phyloP scores from a whole-genome alignment of 2,888 invertebrate species.

The Gymnosoma rotundatum region DNA sequence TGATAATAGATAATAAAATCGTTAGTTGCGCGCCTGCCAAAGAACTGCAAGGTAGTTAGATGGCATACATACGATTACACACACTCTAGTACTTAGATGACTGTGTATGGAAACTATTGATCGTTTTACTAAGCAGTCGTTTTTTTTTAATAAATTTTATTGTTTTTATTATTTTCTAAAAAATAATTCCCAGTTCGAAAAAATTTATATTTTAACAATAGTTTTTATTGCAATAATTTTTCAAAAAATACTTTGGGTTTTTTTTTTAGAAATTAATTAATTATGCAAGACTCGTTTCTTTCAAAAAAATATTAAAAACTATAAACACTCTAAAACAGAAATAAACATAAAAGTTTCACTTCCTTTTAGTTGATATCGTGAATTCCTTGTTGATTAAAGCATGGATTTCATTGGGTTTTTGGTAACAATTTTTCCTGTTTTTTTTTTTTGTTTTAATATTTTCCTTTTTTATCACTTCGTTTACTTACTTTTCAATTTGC shows the following conservation, averaged over 20 bases:
- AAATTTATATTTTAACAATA: slow-evolving; percentile 24
- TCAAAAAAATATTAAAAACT: slow-evolving; percentile 33
- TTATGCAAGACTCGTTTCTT: slow-evolving; percentile 54
- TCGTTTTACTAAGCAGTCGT: no score
- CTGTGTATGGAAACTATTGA: no score
- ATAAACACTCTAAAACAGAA: slow-evolving; percentile 7
- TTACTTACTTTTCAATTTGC: slow-evolving; percentile 91
- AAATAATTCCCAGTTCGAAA: slow-evolving; percentile 14
- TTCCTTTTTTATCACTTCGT: not conserved
- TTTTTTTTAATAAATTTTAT: no score
- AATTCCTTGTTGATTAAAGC: not conserved
- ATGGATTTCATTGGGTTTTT: slow-evolving; percentile 6
- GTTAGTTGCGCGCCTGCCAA: no score
- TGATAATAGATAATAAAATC: no score
- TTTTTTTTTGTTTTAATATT: not conserved
- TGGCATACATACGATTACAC: no score
- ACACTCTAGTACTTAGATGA: no score
- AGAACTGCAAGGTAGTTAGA: no score
- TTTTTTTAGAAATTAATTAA: slow-evolving; percentile 48
- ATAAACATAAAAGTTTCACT: slow-evolving; percentile 66
- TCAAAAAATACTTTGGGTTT: slow-evolving; percentile 8
- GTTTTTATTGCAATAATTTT: not conserved
- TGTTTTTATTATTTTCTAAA: no score
- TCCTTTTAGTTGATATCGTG: slow-evolving; percentile 62
- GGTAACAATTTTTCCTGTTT: not conserved